phyloP scores from a whole-genome alignment of 1,140 invertebrate genomes.

The Zaprionus camerounensis region DNA sequence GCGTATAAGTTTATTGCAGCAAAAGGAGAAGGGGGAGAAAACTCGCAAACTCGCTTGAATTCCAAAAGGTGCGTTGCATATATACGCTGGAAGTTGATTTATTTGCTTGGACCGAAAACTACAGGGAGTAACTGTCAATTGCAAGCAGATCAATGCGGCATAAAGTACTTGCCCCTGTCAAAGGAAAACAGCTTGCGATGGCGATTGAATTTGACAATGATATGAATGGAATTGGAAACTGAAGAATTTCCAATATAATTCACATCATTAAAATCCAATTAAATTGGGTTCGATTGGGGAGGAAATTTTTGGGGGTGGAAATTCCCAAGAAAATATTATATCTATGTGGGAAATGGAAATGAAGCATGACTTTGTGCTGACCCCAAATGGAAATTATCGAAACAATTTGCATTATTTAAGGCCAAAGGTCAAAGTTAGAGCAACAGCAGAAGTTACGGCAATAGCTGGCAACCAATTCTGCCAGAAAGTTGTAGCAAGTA shows the following conservation, averaged over 20 bases:
- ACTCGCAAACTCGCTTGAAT: conserved; percentile 18
- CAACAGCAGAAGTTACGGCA: conserved; percentile 18
- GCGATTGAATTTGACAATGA: conserved; percentile 42
- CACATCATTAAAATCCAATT: conserved; percentile 53
- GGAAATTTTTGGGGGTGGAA: neutral
- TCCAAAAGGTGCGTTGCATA: conserved; percentile 10
- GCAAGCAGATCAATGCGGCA: conserved; percentile 40
- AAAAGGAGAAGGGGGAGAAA: conserved; percentile 16
- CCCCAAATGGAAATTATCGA: neutral
- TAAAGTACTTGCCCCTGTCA: neutral
- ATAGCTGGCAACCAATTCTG: conserved; percentile 21
- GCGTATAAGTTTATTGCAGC: conserved; percentile 54
- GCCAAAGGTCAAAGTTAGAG: conserved; percentile 15
- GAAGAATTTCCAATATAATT: conserved; percentile 29
- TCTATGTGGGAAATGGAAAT: neutral
- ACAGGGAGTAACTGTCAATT: conserved; percentile 44
- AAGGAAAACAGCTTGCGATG: conserved; percentile 25
- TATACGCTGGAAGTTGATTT: conserved; percentile 30
- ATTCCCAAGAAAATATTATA: neutral
- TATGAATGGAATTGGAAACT: conserved; percentile 29
- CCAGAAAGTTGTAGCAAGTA: conserved; percentile 25
- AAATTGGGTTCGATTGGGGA: neutral
- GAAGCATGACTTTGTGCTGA: neutral
- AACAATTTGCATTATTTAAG: conserved; percentile 22
- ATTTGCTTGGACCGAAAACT: conserved; percentile 35